A percentile compares a stretch with the other conserved stretches of the same genome.
phyloP scores from a whole-genome alignment of 2,797 vertebrate genomes.

The Cyclopterus lumpus region DNA sequence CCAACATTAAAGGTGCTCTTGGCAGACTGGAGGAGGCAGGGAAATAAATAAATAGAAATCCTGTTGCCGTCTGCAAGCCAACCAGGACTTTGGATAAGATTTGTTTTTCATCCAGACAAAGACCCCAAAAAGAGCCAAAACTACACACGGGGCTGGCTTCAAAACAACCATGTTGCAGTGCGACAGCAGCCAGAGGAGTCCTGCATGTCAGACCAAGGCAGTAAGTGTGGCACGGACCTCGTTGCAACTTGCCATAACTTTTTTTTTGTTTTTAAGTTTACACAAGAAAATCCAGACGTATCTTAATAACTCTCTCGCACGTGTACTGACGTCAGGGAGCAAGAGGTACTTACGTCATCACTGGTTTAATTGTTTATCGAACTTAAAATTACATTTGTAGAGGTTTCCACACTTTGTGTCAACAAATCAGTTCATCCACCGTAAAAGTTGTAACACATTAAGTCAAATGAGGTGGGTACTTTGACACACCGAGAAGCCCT shows the following conservation, averaged over 20 bases:
- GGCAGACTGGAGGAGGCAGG: not conserved
- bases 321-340: too few relatives aligned
- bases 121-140: slow-evolving; percentile 31
- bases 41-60: not conserved
- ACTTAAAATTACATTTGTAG: too few relatives aligned
- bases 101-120: slow-evolving; percentile 43
- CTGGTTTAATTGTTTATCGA: not conserved
- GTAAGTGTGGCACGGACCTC: not conserved
- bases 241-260: not conserved
- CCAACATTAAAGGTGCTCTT: not conserved
- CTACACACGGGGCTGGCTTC: not conserved
- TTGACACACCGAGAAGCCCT: too few relatives aligned
- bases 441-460: not conserved
- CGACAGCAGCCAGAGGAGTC: not conserved
- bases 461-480: not conserved
- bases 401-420: not conserved
- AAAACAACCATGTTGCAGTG: slow-evolving; percentile 7
- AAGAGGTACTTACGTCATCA: not conserved
- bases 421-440: not conserved
- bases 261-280: not conserved
- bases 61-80: not conserved
- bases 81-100: slow-evolving; percentile 1
- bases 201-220: not conserved
- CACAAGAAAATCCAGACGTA: not conserved
- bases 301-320: not conserved